Percentiles rank a stretch among this genome's conserved stretches.
phyloP scores from a whole-genome alignment of 1,140 invertebrate genomes.

The Halotydeus destructor region DNA sequence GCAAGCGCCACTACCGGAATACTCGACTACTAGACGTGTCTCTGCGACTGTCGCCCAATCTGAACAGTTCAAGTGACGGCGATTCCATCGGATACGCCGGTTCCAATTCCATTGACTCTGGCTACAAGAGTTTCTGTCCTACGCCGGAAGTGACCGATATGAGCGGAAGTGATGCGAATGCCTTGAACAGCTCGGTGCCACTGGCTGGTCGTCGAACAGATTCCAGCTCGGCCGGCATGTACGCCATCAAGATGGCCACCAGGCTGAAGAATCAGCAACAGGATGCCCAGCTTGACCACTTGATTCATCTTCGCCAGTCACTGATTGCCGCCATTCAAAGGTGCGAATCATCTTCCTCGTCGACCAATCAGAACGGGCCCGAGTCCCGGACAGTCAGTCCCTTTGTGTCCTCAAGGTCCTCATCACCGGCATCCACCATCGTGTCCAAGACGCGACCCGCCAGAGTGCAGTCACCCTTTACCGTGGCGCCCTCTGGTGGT shows the following conservation, averaged over 20 bases:
- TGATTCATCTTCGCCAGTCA: conserved; percentile 22
- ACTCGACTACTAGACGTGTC: conserved; percentile 4
- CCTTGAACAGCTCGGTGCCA: neutral
- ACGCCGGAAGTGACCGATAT: conserved; percentile 24
- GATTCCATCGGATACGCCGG: conserved; percentile 25
- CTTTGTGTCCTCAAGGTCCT: conserved; percentile 1
- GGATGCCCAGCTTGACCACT: conserved; percentile 22
- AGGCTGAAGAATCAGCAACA: conserved; percentile 1
- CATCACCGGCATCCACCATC: conserved; percentile 6
- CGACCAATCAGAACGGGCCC: neutral
- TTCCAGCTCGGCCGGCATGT: neutral
- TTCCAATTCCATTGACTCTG: conserved; percentile 26
- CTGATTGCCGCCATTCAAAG: conserved; percentile 22
- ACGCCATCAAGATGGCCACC: neutral
- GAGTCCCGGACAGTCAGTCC: conserved; percentile 3
- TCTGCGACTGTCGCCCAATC: neutral
- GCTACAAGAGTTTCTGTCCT: conserved; percentile 27
- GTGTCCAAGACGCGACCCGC: no score
- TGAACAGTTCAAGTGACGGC: conserved; percentile 18
- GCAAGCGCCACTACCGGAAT: conserved; percentile 10
- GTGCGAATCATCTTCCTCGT: conserved; percentile 16
- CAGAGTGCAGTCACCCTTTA: no score
- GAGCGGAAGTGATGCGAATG: neutral
- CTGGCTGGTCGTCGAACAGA: neutral
- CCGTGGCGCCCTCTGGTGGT: no score